Evolutionary conservation across 2,113 vertebrate genomes (phyloP).

Genomic region (Pelecanoides urinatrix): DNA sequence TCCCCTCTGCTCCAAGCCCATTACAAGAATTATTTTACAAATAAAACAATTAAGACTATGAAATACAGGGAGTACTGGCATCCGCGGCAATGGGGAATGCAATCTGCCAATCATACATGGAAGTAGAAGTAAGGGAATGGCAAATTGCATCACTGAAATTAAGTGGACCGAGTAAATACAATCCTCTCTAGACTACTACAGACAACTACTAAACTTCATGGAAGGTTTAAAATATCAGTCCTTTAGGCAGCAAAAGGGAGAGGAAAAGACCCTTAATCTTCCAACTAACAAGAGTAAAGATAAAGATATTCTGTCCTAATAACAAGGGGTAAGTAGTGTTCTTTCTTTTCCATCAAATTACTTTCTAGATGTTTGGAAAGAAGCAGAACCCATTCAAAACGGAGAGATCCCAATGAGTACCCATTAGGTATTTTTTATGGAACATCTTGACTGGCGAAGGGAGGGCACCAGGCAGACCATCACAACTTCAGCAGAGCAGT

Average conservation of each 20-base stretch:
- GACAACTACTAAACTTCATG: background rate
- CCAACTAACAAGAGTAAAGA: background rate
- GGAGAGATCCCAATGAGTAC: background rate
- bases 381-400: background rate
- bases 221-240: background rate
- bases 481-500: background rate
- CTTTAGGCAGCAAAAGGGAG: background rate
- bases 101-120: background rate
- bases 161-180: background rate
- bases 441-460: background rate
- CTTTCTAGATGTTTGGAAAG: background rate
- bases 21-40: background rate
- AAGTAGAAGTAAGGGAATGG: background rate
- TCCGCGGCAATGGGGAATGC: background rate
- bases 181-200: background rate
- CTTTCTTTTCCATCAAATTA: background rate
- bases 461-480: background rate
- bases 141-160: background rate
- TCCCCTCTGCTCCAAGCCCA: background rate
- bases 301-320: background rate
- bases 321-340: background rate
- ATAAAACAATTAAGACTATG: background rate
- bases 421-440: background rate
- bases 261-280: background rate
- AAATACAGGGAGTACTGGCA: background rate